A percentile compares a stretch with the other conserved stretches of the same genome.
Evolutionary conservation across 2,113 vertebrate genomes (phyloP).

Genomic region (Dicrurus megarhynchus): DNA sequence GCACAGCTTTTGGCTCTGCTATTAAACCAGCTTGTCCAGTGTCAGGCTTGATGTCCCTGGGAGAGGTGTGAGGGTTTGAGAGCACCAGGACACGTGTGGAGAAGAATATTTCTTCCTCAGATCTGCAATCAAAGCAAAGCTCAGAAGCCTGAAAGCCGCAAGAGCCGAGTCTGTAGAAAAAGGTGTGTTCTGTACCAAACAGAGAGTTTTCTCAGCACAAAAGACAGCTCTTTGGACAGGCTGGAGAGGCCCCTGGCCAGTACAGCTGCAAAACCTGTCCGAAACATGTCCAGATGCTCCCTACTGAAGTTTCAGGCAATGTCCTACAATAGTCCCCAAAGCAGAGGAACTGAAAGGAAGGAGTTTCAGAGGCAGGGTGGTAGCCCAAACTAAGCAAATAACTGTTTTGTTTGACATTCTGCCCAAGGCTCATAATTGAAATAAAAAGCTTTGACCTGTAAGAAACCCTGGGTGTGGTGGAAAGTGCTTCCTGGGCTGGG

Average conservation of each 20-base stretch:
- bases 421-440: conserved; percentile 40
- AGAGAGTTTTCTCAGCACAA: neutral
- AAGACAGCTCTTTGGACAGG: neutral
- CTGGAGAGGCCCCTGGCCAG: neutral
- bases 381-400: conserved; percentile 16
- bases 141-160: neutral
- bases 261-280: neutral
- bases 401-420: conserved; percentile 53
- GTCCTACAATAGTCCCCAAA: neutral
- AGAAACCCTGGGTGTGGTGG: conserved; percentile 48
- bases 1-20: neutral
- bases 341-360: neutral
- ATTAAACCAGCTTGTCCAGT: neutral
- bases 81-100: neutral
- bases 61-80: neutral
- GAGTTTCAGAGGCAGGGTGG: neutral
- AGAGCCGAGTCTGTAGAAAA: neutral
- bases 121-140: neutral
- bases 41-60: neutral
- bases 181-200: neutral
- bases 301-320: neutral
- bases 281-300: neutral
- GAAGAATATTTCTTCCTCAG: neutral
- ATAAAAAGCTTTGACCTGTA: conserved; percentile 35
- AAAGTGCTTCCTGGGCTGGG: conserved; percentile 44